phyloP scores from a whole-genome alignment of 2,888 invertebrate genomes.

The Eucera pruinosa region DNA sequence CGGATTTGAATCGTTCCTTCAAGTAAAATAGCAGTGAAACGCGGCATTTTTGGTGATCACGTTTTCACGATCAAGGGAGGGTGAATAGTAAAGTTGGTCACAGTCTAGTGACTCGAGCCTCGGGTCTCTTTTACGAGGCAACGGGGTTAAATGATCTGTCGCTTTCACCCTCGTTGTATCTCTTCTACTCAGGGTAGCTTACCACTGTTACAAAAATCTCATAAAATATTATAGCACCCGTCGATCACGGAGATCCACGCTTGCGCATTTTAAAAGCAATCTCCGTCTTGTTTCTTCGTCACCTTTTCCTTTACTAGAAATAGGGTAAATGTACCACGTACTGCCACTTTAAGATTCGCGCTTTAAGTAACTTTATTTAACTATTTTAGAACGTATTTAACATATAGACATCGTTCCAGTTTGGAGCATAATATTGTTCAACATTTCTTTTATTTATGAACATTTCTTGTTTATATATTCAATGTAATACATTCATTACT shows the following conservation, averaged over 20 bases:
- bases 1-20: slow-evolving; percentile 1
- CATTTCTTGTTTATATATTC: too few species aligned
- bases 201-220: slow-evolving; percentile 63
- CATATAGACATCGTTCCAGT: too few species aligned
- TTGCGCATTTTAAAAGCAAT: slow-evolving; percentile 18
- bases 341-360: too few species aligned
- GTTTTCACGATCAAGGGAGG: slow-evolving; percentile 27
- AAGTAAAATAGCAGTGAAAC: background rate
- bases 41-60: slow-evolving; percentile 17
- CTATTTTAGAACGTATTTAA: too few species aligned
- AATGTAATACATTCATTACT: too few species aligned
- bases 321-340: too few species aligned
- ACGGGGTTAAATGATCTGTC: slow-evolving; percentile 80
- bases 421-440: too few species aligned
- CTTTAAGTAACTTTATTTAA: too few species aligned
- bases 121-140: slow-evolving; percentile 75
- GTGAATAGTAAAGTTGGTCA: slow-evolving; percentile 71
- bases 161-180: slow-evolving; percentile 70
- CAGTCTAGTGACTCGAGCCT: slow-evolving; percentile 75
- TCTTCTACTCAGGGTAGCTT: slow-evolving; percentile 35
- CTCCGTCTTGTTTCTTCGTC: background rate
- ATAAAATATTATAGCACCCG: slow-evolving; percentile 64
- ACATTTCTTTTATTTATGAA: too few species aligned
- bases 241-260: slow-evolving; percentile 26
- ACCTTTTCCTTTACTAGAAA: background rate